Conservation (phyloP, 2,113 vertebrate species). For the Pelobates fuscus region DNA sequence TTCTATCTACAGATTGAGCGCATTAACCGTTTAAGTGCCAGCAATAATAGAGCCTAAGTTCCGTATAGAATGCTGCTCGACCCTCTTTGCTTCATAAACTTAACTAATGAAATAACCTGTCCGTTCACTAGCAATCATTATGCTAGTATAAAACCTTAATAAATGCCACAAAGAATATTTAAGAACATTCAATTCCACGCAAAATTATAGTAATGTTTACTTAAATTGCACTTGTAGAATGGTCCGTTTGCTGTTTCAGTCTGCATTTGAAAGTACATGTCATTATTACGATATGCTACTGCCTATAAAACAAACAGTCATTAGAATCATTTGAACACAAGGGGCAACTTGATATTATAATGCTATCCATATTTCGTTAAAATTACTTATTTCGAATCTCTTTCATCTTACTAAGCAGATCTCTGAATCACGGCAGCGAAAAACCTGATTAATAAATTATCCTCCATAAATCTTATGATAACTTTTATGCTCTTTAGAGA, state of each 20-base stretch:
- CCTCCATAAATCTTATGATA: conserved; percentile 85
- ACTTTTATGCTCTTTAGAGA: conserved; percentile 79
- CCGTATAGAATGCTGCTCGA: not conserved
- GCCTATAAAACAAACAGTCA: conserved; percentile 79
- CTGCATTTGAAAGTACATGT: conserved; percentile 68
- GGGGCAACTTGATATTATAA: conserved; percentile 76
- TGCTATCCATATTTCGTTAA: conserved; percentile 75
- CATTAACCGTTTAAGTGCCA: too few relatives aligned
- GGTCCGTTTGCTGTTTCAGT: conserved; percentile 56
- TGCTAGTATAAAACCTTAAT: conserved; percentile 9
- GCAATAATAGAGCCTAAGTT: too few relatives aligned
- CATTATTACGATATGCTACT: conserved; percentile 72
- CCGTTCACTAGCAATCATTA: conserved; percentile 8
- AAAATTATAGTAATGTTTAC: conserved; percentile 21
- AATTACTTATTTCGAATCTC: conserved; percentile 75
- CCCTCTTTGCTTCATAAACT: not conserved
- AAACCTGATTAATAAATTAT: conserved; percentile 87
- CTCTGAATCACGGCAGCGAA: conserved; percentile 67
- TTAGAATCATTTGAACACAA: conserved; percentile 84
- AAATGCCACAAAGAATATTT: conserved; percentile 19
- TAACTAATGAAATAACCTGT: not conserved
- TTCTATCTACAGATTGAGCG: too few relatives aligned
- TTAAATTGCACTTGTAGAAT: conserved; percentile 49
- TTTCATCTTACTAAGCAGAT: conserved; percentile 83
- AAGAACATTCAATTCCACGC: conserved; percentile 11